These are phyloP conservation scores for Sorex maritimensis DNA, from an alignment of 2,797 vertebrate species.

Conservation along the genomic window DNA sequence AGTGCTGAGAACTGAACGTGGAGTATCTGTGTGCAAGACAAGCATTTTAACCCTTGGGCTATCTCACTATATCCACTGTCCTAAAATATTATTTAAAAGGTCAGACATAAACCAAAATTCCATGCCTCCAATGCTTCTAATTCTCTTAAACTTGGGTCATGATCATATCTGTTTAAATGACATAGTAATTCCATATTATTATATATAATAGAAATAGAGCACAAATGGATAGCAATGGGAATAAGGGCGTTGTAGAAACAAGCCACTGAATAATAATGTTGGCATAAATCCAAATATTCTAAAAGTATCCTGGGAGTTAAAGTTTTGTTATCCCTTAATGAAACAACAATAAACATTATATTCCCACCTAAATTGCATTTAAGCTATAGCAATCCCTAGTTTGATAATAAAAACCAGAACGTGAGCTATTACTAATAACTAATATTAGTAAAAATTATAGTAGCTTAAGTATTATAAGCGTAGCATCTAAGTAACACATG, in stretches of 20 bases:
- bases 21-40: too few species aligned
- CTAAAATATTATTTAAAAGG: too few species aligned
- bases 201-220: neutral
- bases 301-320: neutral
- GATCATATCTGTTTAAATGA: neutral
- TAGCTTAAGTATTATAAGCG: constrained; percentile 1
- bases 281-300: neutral
- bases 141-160: neutral
- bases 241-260: neutral
- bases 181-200: too few species aligned
- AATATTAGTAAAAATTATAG: neutral
- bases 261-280: neutral
- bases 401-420: neutral
- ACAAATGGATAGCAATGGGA: neutral
- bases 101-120: too few species aligned
- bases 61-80: too few species aligned
- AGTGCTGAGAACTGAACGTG: too few species aligned
- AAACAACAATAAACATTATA: neutral
- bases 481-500: neutral
- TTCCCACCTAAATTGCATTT: neutral
- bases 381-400: neutral
- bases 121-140: too few species aligned
- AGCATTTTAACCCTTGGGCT: too few species aligned
- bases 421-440: neutral
- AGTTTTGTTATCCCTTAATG: neutral